Percentiles rank a stretch among this genome's conserved stretches.
Evolutionary conservation across 92 coral and sea anemone species (phyloP).

Genomic region (Umimayanthus kanabou): DNA sequence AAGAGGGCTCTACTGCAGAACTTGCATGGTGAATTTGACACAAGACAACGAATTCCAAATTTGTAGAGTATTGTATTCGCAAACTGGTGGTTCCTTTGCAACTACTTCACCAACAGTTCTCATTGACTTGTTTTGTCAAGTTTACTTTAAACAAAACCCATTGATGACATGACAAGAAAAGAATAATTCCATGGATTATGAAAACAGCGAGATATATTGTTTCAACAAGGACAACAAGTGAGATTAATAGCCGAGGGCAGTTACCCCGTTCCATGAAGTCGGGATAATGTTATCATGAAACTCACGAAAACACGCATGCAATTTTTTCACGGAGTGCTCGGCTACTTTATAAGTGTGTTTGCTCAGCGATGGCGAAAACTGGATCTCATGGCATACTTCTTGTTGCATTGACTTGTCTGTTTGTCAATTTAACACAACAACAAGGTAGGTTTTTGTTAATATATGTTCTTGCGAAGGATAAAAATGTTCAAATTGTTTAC

Average conservation of each 20-base stretch:
- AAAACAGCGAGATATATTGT: conserved; percentile 21
- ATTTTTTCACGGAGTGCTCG: not conserved
- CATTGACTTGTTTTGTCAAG: conserved; percentile 5
- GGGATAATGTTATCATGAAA: not conserved
- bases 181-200: conserved; percentile 9
- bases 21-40: not conserved
- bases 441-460: conserved; percentile 6
- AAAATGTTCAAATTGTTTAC: not conserved
- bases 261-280: not conserved
- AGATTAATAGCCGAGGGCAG: not conserved
- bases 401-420: not conserved
- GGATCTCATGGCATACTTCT: not conserved
- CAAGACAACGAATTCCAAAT: not conserved
- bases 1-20: not conserved
- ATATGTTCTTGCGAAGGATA: not conserved
- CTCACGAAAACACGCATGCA: not conserved
- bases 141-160: not conserved
- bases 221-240: conserved; percentile 19
- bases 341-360: not conserved
- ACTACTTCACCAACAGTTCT: not conserved
- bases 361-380: not conserved
- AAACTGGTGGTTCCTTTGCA: not conserved
- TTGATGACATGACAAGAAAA: conserved; percentile 12
- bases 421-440: not conserved
- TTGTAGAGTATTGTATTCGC: not conserved